Percentiles rank a stretch among this genome's conserved stretches.
Evolutionary conservation across 2,888 invertebrate genomes (phyloP).

Genomic region (Zhuqinia jingwanae): DNA sequence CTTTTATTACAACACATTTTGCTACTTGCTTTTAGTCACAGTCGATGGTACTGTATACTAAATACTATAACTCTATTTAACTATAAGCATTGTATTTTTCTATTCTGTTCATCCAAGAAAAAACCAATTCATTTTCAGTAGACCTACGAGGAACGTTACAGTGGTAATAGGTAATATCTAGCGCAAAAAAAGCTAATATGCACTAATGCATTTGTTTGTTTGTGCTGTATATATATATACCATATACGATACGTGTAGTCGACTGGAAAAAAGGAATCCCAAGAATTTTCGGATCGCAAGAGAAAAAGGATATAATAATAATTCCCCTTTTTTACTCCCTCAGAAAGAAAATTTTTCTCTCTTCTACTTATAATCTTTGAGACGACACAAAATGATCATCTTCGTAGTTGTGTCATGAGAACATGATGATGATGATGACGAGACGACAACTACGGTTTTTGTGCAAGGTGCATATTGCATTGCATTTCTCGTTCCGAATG

Average conservation of each 20-base stretch:
- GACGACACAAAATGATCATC: slow-evolving; percentile 42
- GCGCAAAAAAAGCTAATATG: slow-evolving; percentile 52
- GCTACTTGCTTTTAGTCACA: slow-evolving; percentile 15
- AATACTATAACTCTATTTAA: neutral
- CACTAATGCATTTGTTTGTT: slow-evolving; percentile 37
- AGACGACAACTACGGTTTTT: slow-evolving; percentile 6
- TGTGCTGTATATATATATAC: neutral
- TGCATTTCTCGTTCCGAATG: slow-evolving; percentile 26
- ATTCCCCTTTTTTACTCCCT: slow-evolving; percentile 33
- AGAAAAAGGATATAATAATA: slow-evolving; percentile 3
- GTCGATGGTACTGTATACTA: neutral
- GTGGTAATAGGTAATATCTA: slow-evolving; percentile 5
- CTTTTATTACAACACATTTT: slow-evolving; percentile 54
- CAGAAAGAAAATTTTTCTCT: slow-evolving; percentile 1
- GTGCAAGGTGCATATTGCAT: slow-evolving; percentile 46
- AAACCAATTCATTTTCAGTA: slow-evolving; percentile 41
- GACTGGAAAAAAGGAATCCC: slow-evolving; percentile 21
- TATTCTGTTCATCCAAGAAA: slow-evolving; percentile 16
- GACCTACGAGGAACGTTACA: neutral
- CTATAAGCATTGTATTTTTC: neutral
- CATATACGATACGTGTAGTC: neutral
- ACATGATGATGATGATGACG: slow-evolving; percentile 38
- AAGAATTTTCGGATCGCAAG: slow-evolving; percentile 38
- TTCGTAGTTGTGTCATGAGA: slow-evolving; percentile 13
- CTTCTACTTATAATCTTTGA: neutral